Percentiles rank a stretch among this genome's conserved stretches.
These are phyloP conservation scores for Spatulosminthurus flaviceps DNA, from an alignment of 2,888 invertebrate species.

Conservation along the genomic window DNA sequence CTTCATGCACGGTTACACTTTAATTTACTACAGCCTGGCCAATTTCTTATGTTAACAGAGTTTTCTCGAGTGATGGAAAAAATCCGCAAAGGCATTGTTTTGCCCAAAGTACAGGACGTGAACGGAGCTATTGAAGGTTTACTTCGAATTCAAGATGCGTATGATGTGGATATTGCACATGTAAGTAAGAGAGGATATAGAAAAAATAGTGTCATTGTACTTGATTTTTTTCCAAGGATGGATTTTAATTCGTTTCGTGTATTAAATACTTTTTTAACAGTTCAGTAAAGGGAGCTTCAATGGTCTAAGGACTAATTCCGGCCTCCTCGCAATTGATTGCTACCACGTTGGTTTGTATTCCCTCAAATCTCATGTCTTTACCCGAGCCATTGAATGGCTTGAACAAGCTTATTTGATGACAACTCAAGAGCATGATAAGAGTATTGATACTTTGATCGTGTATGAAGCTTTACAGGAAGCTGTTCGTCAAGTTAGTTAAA, in stretches of 20 bases:
- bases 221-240: no score
- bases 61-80: constrained; percentile 59
- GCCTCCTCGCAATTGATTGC: constrained; percentile 65
- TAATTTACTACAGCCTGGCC: no score
- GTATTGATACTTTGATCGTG: constrained; percentile 57
- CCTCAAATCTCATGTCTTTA: constrained; percentile 64
- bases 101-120: constrained; percentile 64
- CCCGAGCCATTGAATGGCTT: constrained; percentile 66
- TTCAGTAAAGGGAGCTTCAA: constrained; percentile 60
- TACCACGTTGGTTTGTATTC: constrained; percentile 66
- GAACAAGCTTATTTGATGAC: constrained; percentile 65
- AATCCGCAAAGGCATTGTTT: constrained; percentile 56
- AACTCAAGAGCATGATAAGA: constrained; percentile 64
- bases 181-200: no score
- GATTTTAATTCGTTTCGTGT: background rate
- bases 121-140: constrained; percentile 65
- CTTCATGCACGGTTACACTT: background rate
- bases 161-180: constrained; percentile 64
- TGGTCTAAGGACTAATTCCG: constrained; percentile 55
- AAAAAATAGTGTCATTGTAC: no score
- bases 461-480: constrained; percentile 54
- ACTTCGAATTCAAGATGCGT: constrained; percentile 64
- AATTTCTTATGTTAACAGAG: constrained; percentile 45
- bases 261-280: constrained; percentile 36
- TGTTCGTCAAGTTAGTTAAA: constrained; percentile 49